Percentiles rank a stretch among this genome's conserved stretches.
phyloP scores from a whole-genome alignment of 64 coral and sea anemone genomes.

The Pocillopora verrucosa region DNA sequence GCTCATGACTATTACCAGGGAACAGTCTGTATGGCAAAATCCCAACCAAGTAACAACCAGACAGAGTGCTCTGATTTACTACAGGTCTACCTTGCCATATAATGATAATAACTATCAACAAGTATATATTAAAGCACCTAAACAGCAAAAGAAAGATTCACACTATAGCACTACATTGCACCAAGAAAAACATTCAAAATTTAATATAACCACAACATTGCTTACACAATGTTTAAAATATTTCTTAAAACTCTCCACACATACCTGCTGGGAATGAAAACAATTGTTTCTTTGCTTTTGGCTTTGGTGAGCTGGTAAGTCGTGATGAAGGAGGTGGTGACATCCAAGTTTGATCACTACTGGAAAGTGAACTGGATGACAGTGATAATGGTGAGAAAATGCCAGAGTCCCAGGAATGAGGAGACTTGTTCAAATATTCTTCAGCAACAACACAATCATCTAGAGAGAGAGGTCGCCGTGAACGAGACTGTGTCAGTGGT shows the following conservation, averaged over 20 bases:
- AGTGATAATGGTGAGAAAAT: background rate
- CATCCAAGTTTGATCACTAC: background rate
- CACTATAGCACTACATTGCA: too few relatives aligned
- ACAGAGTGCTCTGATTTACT: too few relatives aligned
- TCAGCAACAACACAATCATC: constrained; percentile 19
- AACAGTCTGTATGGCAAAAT: too few relatives aligned
- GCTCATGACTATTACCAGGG: too few relatives aligned
- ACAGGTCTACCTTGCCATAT: too few relatives aligned
- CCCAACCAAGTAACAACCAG: too few relatives aligned
- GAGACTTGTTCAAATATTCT: background rate
- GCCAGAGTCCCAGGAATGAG: background rate
- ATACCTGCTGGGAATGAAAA: background rate
- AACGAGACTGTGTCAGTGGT: background rate
- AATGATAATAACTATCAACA: too few relatives aligned
- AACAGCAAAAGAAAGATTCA: too few relatives aligned
- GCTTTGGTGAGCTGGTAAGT: background rate
- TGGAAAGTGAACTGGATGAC: constrained; percentile 17
- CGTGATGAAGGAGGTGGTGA: background rate
- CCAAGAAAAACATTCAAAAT: background rate
- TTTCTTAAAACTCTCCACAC: background rate
- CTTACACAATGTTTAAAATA: background rate
- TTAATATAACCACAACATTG: background rate
- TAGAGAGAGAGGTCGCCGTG: constrained; percentile 9
- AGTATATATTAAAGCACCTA: too few relatives aligned
- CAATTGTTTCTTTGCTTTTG: background rate